phyloP scores from a whole-genome alignment of 2,797 vertebrate genomes.

The Margarornis squamiger region DNA sequence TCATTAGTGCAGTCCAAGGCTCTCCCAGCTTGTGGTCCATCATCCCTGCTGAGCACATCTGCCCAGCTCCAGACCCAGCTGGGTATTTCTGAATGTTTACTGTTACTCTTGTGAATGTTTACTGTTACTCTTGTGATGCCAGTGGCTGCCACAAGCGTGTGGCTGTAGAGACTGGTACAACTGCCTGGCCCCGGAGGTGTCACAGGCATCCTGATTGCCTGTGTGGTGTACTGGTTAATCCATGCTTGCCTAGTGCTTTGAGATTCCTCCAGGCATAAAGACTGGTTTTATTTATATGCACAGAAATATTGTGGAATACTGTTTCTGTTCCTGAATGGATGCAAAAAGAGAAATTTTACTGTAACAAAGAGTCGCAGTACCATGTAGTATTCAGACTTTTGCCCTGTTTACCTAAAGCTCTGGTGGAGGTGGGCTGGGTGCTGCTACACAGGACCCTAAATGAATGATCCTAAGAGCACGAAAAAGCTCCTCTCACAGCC shows the following conservation, averaged over 20 bases:
- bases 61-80: not conserved
- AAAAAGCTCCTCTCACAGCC: not conserved
- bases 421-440: not conserved
- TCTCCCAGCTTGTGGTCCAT: not conserved
- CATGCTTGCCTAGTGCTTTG: not conserved
- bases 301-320: not conserved
- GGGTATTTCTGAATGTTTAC: not conserved
- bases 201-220: not conserved
- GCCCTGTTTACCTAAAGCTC: not conserved
- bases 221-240: not conserved
- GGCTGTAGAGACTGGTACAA: not conserved
- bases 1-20: conserved; percentile 3
- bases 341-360: not conserved
- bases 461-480: not conserved
- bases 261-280: not conserved
- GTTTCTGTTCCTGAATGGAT: not conserved
- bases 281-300: not conserved
- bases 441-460: not conserved
- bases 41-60: conserved; percentile 3
- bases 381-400: not conserved
- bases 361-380: not conserved
- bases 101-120: not conserved
- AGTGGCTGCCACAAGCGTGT: not conserved
- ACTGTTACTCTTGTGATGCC: not conserved
- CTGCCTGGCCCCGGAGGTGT: not conserved